These are phyloP conservation scores for Cyprinella venusta DNA, from an alignment of 2,797 vertebrate genomes.

Conservation along the genomic window DNA sequence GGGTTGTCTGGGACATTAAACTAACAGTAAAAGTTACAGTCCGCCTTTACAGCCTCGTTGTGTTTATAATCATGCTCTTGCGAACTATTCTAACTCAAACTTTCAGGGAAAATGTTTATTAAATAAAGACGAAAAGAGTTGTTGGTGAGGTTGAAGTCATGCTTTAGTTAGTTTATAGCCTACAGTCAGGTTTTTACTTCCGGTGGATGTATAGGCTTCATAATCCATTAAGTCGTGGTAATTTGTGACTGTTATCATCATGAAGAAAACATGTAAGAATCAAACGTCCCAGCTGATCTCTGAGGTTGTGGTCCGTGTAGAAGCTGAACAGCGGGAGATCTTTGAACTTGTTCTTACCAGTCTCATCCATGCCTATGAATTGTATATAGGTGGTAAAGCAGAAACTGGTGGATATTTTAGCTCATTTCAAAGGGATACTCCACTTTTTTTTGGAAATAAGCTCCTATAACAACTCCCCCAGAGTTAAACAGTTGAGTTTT, in stretches of 20 bases:
- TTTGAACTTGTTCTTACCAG: conserved; percentile 12
- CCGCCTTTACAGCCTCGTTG: not conserved
- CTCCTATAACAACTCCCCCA: too few species aligned
- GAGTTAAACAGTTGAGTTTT: too few species aligned
- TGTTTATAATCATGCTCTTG: not conserved
- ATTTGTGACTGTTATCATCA: not conserved
- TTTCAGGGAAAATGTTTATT: not conserved
- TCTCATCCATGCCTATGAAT: not conserved
- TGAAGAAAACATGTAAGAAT: not conserved
- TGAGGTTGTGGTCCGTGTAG: not conserved
- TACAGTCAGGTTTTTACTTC: not conserved
- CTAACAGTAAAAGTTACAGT: not conserved
- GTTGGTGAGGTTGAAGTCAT: not conserved
- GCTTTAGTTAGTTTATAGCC: not conserved
- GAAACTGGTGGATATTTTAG: not conserved
- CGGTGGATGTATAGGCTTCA: not conserved
- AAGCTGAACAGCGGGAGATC: not conserved
- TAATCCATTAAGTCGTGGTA: not conserved
- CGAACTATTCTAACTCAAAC: not conserved
- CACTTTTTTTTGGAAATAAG: too few species aligned
- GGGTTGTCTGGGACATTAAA: not conserved
- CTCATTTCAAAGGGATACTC: not conserved
- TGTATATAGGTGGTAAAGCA: not conserved
- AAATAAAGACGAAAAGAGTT: not conserved
- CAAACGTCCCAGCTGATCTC: not conserved